These are phyloP conservation scores for Anoncus sp. DNA, from an alignment of 2,888 invertebrate species.

Conservation along the genomic window DNA sequence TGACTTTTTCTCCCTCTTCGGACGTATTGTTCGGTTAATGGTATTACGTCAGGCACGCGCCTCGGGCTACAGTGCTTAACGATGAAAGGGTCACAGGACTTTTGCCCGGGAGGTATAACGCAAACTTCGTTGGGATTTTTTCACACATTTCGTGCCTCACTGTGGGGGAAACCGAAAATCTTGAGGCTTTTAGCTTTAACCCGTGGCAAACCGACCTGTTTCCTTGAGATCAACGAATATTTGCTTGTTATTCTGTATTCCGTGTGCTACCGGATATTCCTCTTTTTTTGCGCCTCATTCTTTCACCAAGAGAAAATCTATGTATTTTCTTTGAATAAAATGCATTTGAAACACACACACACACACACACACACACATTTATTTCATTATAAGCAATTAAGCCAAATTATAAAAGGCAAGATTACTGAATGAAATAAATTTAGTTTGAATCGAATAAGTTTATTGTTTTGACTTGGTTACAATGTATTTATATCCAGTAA, in stretches of 20 bases:
- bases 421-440: not conserved
- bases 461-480: not conserved
- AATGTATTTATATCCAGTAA: constrained; percentile 4
- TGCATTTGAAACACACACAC: not conserved
- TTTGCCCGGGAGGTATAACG: constrained; percentile 15
- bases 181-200: not conserved
- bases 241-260: not conserved
- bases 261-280: not conserved
- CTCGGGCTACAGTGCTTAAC: not conserved
- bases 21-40: constrained; percentile 43
- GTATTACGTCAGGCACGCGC: constrained; percentile 30
- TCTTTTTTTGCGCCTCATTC: not conserved
- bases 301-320: not conserved
- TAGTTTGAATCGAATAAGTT: constrained; percentile 9
- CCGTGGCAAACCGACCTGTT: not conserved
- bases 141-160: not conserved
- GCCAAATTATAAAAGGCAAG: not conserved
- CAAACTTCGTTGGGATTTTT: constrained; percentile 16
- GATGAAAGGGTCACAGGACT: constrained; percentile 12
- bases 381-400: not conserved
- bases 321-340: not conserved
- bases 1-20: constrained; percentile 15
- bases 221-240: not conserved
- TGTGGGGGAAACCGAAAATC: not conserved
- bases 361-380: not conserved